Conservation (phyloP, 2,113 vertebrate genomes). For the Pandion haliaetus region DNA sequence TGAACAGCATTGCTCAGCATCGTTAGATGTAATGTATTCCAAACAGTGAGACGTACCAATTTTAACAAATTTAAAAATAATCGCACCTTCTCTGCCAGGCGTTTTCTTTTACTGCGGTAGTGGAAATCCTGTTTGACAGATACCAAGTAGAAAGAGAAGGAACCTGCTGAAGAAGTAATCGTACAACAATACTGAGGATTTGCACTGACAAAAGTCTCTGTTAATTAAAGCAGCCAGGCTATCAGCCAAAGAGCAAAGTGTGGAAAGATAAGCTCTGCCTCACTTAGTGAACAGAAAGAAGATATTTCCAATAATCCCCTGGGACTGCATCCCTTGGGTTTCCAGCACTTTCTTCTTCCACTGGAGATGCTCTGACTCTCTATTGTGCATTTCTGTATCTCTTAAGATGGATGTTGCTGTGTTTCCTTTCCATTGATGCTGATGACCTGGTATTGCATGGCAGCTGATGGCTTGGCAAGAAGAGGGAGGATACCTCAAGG, state of each 20-base stretch:
- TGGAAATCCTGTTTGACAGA: slow-evolving; percentile 15
- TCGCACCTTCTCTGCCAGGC: not conserved
- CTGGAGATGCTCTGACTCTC: not conserved
- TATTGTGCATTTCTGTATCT: not conserved
- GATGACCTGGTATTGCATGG: rapidly evolving
- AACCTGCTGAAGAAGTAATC: not conserved
- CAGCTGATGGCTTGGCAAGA: not conserved
- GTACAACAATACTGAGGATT: not conserved
- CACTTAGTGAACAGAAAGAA: not conserved
- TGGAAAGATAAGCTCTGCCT: slow-evolving; percentile 3
- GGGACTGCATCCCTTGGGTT: not conserved
- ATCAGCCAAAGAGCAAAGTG: not conserved
- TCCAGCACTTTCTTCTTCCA: not conserved
- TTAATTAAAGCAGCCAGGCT: slow-evolving; percentile 5
- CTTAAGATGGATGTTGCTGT: not conserved
- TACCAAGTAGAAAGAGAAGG: not conserved
- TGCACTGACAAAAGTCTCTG: not conserved
- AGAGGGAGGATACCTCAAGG: not conserved
- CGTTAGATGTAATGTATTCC: not conserved
- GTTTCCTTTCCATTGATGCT: not conserved
- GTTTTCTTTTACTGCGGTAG: not conserved
- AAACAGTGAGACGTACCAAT: not conserved
- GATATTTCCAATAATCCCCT: not conserved
- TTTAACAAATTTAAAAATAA: not conserved
- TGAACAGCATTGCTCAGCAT: not conserved